Evolutionary conservation across 2,888 invertebrate species (phyloP).

Genomic region (Melieria omissa): DNA sequence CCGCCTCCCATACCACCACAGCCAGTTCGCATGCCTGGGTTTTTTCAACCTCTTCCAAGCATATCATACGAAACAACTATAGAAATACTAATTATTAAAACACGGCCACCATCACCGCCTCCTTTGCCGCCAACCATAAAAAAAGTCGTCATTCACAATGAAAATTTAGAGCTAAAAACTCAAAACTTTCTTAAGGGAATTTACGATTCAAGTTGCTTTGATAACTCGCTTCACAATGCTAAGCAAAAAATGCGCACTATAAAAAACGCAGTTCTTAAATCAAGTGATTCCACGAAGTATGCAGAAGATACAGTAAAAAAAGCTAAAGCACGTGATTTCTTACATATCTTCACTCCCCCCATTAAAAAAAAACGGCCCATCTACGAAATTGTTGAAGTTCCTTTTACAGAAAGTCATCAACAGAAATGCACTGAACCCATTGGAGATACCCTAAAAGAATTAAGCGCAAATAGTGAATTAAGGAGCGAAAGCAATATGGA

Average conservation of each 20-base stretch:
- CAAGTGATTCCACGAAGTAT: constrained; percentile 64
- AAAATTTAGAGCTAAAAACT: constrained; percentile 65
- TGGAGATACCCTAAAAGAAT: constrained; percentile 61
- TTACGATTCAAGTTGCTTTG: constrained; percentile 59
- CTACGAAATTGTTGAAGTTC: constrained; percentile 65
- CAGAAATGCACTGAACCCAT: constrained; percentile 58
- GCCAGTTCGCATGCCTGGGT: constrained; percentile 65
- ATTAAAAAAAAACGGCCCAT: constrained; percentile 60
- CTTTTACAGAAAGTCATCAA: constrained; percentile 50
- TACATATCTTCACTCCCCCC: constrained; percentile 66
- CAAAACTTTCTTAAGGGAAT: constrained; percentile 64
- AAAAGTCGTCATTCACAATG: constrained; percentile 64
- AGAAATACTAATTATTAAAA: constrained; percentile 65
- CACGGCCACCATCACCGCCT: constrained; percentile 62
- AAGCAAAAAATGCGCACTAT: constrained; percentile 66
- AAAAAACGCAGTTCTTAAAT: constrained; percentile 64
- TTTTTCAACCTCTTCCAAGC: constrained; percentile 66
- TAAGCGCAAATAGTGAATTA: constrained; percentile 58
- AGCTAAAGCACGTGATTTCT: constrained; percentile 66
- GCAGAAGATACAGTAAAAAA: constrained; percentile 67
- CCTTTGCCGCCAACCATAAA: constrained; percentile 61
- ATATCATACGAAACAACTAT: constrained; percentile 66
- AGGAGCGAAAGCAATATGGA: constrained; percentile 62
- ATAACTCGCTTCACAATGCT: constrained; percentile 64
- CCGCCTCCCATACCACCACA: constrained; percentile 61